phyloP scores from a whole-genome alignment of 2,797 vertebrate genomes.

The Muscicapa striata region DNA sequence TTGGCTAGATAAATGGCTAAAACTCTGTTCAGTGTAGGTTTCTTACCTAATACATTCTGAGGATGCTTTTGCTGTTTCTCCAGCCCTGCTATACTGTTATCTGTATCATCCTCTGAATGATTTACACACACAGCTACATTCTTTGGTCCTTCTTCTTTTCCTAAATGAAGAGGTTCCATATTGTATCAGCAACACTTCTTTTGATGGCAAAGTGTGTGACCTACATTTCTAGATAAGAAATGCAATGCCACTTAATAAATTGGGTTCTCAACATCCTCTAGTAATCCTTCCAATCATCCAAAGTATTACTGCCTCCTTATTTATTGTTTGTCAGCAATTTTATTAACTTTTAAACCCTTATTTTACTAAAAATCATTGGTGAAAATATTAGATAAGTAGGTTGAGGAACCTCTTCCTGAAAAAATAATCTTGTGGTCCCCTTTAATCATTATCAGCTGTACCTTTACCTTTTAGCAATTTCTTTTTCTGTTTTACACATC shows the following conservation, averaged over 20 bases:
- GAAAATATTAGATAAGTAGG: background rate
- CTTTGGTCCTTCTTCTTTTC: background rate
- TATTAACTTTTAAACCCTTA: background rate
- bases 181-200: background rate
- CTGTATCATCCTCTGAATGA: background rate
- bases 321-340: background rate
- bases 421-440: background rate
- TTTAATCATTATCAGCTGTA: background rate
- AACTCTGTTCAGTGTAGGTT: background rate
- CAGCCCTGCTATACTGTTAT: fast-evolving
- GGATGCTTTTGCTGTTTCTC: background rate
- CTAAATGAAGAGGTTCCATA: background rate
- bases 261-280: background rate
- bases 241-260: background rate
- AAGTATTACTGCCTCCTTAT: background rate
- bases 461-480: background rate
- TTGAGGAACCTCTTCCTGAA: background rate
- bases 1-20: background rate
- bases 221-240: background rate
- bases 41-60: background rate
- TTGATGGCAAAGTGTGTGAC: background rate
- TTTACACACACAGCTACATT: background rate
- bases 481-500: background rate
- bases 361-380: background rate
- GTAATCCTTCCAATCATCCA: background rate